Conservation (phyloP, 2,113 vertebrate genomes). For the Neofelis nebulosa region DNA sequence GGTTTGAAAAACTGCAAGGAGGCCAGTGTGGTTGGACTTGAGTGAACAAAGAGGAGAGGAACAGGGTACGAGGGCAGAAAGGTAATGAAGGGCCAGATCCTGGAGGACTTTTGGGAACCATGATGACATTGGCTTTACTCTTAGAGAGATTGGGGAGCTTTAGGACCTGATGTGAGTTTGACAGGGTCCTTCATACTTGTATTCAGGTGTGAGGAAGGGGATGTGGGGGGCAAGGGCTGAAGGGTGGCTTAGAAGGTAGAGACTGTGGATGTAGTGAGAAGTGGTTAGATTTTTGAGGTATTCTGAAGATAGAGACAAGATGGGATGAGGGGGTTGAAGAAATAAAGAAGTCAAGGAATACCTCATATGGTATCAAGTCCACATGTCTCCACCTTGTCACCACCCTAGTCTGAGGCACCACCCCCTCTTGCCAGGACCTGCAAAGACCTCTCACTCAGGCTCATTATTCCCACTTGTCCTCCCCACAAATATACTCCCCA, state of each 20-base stretch:
- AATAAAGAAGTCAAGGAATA: neutral
- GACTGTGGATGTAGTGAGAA: neutral
- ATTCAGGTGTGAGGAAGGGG: neutral
- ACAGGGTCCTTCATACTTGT: neutral
- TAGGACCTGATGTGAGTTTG: neutral
- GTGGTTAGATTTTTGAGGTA: neutral
- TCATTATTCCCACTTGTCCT: neutral
- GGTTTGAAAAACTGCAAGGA: neutral
- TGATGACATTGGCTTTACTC: neutral
- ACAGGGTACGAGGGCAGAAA: neutral
- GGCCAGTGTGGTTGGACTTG: neutral
- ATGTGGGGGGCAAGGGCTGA: neutral
- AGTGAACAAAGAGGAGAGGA: neutral
- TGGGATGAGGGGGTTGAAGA: neutral
- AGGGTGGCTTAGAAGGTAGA: neutral
- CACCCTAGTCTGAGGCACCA: neutral
- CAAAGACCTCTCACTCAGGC: neutral
- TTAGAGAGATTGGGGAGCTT: neutral
- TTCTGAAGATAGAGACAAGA: constrained; percentile 12
- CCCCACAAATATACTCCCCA: neutral
- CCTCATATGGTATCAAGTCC: neutral
- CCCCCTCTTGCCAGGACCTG: neutral
- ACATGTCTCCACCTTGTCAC: neutral
- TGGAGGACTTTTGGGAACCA: neutral
- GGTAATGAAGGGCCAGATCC: neutral